These are phyloP conservation scores for Sceloporus tristichus DNA, from an alignment of 2,113 vertebrate genomes.

Conservation along the genomic window DNA sequence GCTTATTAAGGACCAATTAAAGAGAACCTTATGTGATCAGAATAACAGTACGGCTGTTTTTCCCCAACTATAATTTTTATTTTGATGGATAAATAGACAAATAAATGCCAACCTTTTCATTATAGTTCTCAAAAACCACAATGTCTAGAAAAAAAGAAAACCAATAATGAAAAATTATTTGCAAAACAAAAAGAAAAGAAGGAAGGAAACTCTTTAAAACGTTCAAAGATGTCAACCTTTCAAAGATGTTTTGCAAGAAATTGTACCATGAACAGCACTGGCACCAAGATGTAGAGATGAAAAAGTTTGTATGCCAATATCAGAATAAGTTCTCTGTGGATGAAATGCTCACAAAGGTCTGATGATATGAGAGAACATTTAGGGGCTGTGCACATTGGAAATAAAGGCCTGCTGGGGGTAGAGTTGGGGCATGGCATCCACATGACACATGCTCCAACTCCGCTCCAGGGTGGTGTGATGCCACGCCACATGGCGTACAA, in stretches of 20 bases:
- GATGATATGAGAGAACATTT: background rate
- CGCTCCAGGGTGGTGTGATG: too few relatives aligned
- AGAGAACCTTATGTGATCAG: conserved; percentile 83
- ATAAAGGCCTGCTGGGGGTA: too few relatives aligned
- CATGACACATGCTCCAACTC: too few relatives aligned
- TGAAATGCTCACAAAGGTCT: background rate
- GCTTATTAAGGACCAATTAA: conserved; percentile 87
- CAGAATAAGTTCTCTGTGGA: background rate
- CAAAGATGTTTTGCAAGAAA: background rate
- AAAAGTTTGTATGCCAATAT: background rate
- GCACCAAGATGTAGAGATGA: background rate
- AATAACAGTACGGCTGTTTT: conserved; percentile 78
- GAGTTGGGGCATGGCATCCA: too few relatives aligned
- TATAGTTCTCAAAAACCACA: conserved; percentile 46
- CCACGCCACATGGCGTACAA: too few relatives aligned
- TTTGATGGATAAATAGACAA: conserved; percentile 64
- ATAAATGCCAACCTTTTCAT: conserved; percentile 54
- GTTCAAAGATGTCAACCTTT: background rate
- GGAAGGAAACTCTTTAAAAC: background rate
- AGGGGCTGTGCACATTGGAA: too few relatives aligned
- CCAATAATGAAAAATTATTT: background rate
- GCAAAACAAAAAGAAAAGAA: background rate
- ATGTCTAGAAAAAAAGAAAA: background rate
- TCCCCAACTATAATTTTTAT: conserved; percentile 59
- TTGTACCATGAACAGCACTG: background rate